Conservation (phyloP, 2,113 vertebrate species). For the Greenwoodochromis staneri region DNA sequence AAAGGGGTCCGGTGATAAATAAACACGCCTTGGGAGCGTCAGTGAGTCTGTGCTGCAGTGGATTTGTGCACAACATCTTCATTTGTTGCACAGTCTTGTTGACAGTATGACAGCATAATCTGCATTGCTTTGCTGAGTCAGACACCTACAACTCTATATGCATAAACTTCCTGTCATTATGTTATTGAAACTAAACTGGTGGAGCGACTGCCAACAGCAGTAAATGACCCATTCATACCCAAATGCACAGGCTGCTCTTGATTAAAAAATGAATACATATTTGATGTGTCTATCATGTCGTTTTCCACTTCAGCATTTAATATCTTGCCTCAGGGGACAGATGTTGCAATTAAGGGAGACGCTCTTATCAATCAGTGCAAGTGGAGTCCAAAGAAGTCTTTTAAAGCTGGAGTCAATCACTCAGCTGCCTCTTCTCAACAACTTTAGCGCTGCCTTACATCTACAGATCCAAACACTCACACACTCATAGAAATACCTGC, state of each 20-base stretch:
- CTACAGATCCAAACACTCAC: not conserved
- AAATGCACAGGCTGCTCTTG: not conserved
- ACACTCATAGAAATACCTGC: not conserved
- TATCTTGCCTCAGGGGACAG: conserved; percentile 1
- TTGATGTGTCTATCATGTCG: not conserved
- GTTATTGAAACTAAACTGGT: not conserved
- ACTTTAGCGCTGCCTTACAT: not conserved
- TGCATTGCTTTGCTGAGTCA: conserved; percentile 36
- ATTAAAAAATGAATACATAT: conserved; percentile 11
- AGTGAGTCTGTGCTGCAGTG: not conserved
- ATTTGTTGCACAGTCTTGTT: not conserved
- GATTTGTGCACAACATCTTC: not conserved
- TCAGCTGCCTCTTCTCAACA: not conserved
- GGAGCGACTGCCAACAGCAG: not conserved
- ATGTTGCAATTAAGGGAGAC: conserved; percentile 11
- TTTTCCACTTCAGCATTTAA: not conserved
- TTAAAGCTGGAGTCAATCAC: not conserved
- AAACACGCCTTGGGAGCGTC: not conserved
- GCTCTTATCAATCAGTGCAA: conserved; percentile 4
- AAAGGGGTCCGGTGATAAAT: not conserved
- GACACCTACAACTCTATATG: not conserved
- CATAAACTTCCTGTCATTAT: not conserved
- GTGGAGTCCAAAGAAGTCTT: not conserved
- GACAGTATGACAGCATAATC: conserved; percentile 33
- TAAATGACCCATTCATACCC: not conserved